A percentile compares a stretch with the other conserved stretches of the same genome.
phyloP scores from a whole-genome alignment of 2,113 vertebrate genomes.

The Corydoras sp. region DNA sequence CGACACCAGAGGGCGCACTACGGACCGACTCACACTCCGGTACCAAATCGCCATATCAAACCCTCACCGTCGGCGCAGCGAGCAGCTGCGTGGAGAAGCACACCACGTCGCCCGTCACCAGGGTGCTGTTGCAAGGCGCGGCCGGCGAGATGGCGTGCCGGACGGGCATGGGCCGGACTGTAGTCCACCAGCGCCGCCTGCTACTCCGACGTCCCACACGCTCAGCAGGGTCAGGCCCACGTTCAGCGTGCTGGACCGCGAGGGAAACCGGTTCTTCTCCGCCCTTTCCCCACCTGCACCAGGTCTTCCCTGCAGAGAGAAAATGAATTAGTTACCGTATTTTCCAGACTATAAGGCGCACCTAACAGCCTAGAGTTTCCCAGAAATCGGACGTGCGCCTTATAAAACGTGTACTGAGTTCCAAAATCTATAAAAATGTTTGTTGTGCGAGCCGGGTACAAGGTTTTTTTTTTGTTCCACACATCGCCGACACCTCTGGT shows the following conservation, averaged over 20 bases:
- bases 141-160: slow-evolving; percentile 76
- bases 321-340: too few relatives aligned
- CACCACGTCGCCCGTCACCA: slow-evolving; percentile 81
- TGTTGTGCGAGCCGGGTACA: too few relatives aligned
- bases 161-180: slow-evolving; percentile 79
- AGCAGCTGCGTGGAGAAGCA: slow-evolving; percentile 71
- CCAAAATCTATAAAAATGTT: too few relatives aligned
- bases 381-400: too few relatives aligned
- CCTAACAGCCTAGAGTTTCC: too few relatives aligned
- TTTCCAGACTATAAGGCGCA: too few relatives aligned
- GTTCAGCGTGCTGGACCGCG: slow-evolving; percentile 72
- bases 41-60: background rate
- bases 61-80: slow-evolving; percentile 74
- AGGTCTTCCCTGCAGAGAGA: slow-evolving; percentile 78
- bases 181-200: slow-evolving; percentile 75
- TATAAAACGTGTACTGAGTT: too few relatives aligned
- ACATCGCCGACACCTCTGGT: too few relatives aligned
- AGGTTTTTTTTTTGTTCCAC: too few relatives aligned
- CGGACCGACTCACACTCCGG: background rate
- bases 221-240: slow-evolving; percentile 85
- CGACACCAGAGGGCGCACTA: background rate
- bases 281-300: slow-evolving; percentile 80
- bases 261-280: slow-evolving; percentile 75
- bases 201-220: slow-evolving; percentile 75
- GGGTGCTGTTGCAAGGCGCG: slow-evolving; percentile 50